Percentiles rank a stretch among this genome's conserved stretches.
These are phyloP conservation scores for Spinibarbus caldwelli DNA, from an alignment of 2,797 vertebrate genomes.

Conservation along the genomic window DNA sequence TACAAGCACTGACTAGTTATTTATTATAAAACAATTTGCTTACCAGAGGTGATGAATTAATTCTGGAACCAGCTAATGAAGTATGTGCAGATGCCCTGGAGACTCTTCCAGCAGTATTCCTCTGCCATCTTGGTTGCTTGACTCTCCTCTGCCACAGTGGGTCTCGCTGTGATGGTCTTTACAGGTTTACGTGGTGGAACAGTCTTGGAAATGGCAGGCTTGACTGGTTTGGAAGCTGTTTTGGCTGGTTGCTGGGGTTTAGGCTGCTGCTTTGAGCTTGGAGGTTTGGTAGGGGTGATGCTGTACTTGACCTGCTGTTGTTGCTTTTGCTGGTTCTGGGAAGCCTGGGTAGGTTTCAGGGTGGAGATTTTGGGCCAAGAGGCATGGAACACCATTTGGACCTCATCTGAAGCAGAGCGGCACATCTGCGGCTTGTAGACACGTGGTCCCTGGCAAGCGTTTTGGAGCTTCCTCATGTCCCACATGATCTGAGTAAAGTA, in stretches of 20 bases:
- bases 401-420: constrained; percentile 77
- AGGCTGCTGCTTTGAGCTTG: constrained; percentile 60
- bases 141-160: constrained; percentile 55
- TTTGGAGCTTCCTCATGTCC: constrained; percentile 79
- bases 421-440: constrained; percentile 81
- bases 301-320: constrained; percentile 32
- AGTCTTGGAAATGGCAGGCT: constrained; percentile 58
- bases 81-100: constrained; percentile 83
- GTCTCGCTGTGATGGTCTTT: constrained; percentile 53
- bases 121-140: constrained; percentile 77
- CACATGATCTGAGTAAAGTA: constrained; percentile 85
- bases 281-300: constrained; percentile 57
- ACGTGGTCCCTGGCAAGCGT: constrained; percentile 79
- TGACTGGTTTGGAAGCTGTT: constrained; percentile 67
- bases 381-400: constrained; percentile 79
- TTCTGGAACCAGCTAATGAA: constrained; percentile 83
- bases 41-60: constrained; percentile 64
- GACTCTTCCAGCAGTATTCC: constrained; percentile 85
- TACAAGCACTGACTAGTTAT: background rate
- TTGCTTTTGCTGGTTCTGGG: constrained; percentile 41
- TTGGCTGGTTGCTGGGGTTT: constrained; percentile 65
- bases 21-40: background rate
- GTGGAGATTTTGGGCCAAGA: constrained; percentile 72
- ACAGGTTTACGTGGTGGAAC: constrained; percentile 39
- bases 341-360: constrained; percentile 39